Base-by-base conservation (phyloP, 2,888 invertebrate genomes). In the Smittia sp. region DNA sequence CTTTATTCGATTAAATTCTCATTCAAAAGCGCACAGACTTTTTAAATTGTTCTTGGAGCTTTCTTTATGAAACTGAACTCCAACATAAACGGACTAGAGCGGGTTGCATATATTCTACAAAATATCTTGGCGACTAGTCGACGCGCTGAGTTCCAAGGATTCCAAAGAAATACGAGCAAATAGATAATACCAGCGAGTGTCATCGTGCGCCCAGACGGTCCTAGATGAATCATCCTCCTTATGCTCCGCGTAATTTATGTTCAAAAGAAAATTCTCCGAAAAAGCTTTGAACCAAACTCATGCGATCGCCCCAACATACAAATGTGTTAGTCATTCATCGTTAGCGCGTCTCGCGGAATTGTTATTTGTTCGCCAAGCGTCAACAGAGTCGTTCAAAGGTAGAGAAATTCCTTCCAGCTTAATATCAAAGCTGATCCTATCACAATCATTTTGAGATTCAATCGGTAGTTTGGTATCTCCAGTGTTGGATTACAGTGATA, bases 81-180 rank as follows among this genome's bases (percentile, higher is more conserved):
- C 58, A 58, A 58, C 58, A 58, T 58, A 58, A 58, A 58, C n/a
- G 58, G 18, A 58, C 58, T 58, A 58, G 58, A 58, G 2, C 15
- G 46, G n/a, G 13, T 46, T 46, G 15, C 15, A 46, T n/a, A 46
- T 22, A 58, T 58, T 22, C 58, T 58, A 58, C 58, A 58, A 58
- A 32, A 32, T 32, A 32, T 32, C 9, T 32, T 32, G 32, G 32
- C 9, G 32, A 32, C 32, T 32, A 32, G 32, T 9, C 3, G 3
- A 6, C 32, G 3, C 32, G 9, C 32, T 32, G 32, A 32, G 4
- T 6, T 32, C 4, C 32, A 9, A 32, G 3, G 9, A 6, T 32
- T 6, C 9, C 9, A 32, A 32, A 32, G 9, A 32, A 32, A 32
- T 3, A 32, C 3, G 32, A 32, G 32, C 9, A 6, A 32, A 32